A percentile compares a stretch with the other conserved stretches of the same genome.
phyloP scores from a whole-genome alignment of 2,113 vertebrate genomes.

The Vicugna pacos region DNA sequence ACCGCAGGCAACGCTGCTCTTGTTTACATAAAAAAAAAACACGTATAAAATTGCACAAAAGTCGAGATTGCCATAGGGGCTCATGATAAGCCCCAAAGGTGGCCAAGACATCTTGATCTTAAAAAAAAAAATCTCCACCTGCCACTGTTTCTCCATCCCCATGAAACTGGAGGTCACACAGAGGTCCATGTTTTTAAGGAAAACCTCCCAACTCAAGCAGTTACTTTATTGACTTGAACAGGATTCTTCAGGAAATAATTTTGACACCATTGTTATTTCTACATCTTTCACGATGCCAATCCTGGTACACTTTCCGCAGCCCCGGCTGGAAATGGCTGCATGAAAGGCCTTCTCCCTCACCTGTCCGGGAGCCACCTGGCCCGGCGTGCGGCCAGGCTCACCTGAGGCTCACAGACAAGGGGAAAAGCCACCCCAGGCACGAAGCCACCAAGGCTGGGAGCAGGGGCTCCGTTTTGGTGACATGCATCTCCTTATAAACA shows the following conservation, averaged over 20 bases:
- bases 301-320: rapidly evolving
- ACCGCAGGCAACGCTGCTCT: not conserved
- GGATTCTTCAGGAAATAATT: not conserved
- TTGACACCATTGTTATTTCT: not conserved
- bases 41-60: not conserved
- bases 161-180: not conserved
- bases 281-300: not conserved
- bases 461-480: not conserved
- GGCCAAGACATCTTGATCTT: not conserved
- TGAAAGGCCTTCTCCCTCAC: not conserved
- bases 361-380: too few relatives aligned
- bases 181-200: not conserved
- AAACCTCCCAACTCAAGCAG: not conserved
- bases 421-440: rapidly evolving
- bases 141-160: not conserved
- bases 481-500: not conserved
- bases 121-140: not conserved
- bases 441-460: not conserved
- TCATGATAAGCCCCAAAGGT: not conserved
- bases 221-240: not conserved
- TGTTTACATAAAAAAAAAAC: not conserved
- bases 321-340: not conserved
- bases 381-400: too few relatives aligned
- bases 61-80: not conserved
- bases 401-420: not conserved